phyloP scores from a whole-genome alignment of 2,797 vertebrate genomes.

The Halcyon smyrnensis region DNA sequence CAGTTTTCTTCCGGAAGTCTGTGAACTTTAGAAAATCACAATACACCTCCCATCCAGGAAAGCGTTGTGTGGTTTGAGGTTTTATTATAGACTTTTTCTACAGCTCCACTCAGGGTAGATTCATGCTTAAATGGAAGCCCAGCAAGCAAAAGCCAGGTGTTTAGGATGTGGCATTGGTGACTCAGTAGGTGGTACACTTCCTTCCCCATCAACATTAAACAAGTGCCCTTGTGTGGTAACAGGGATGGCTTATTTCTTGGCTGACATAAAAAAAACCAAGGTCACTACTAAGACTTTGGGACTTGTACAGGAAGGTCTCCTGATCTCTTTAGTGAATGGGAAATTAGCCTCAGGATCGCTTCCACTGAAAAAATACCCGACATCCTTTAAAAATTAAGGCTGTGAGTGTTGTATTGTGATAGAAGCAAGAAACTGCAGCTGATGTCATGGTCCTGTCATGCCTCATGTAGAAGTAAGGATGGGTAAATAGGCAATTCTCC shows the following conservation, averaged over 20 bases:
- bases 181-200: slow-evolving; percentile 66
- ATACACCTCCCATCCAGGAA: background rate
- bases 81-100: background rate
- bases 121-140: background rate
- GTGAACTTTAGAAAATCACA: background rate
- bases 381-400: background rate
- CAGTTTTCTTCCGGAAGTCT: background rate
- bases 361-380: background rate
- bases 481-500: background rate
- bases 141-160: slow-evolving; percentile 51
- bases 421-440: background rate
- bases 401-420: background rate
- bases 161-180: slow-evolving; percentile 65
- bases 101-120: background rate
- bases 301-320: background rate
- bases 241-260: slow-evolving; percentile 27
- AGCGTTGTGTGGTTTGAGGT: background rate
- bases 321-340: background rate
- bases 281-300: background rate
- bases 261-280: background rate
- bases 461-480: background rate
- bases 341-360: background rate
- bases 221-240: slow-evolving; percentile 52
- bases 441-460: background rate
- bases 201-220: slow-evolving; percentile 15